phyloP scores from a whole-genome alignment of 2,113 vertebrate species.

The Saguinus imperator region DNA sequence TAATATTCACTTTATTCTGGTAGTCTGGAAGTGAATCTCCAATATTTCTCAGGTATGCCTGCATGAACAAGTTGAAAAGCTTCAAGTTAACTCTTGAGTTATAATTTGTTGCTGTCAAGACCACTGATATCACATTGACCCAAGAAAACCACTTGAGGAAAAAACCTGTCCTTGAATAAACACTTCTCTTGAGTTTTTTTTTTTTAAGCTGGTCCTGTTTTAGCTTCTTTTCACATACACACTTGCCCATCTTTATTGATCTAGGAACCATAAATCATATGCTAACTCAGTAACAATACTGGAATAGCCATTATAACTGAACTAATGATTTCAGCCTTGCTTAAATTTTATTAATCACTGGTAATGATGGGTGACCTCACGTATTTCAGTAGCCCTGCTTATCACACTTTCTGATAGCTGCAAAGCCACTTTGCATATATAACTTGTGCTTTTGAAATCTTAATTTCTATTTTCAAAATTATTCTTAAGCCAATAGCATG shows the following conservation, averaged over 20 bases:
- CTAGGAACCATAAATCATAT: not conserved
- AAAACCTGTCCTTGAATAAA: not conserved
- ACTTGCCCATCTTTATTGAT: not conserved
- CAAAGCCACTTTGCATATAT: not conserved
- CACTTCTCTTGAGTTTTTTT: not conserved
- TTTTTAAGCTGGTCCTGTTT: not conserved
- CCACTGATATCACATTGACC: not conserved
- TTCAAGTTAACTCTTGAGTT: slow-evolving; percentile 6
- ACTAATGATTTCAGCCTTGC: not conserved
- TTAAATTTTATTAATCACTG: slow-evolving; percentile 9
- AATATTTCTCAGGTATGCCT: not conserved
- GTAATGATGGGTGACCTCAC: not conserved
- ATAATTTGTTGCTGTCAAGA: slow-evolving; percentile 7
- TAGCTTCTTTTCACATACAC: slow-evolving; percentile 1
- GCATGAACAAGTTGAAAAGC: not conserved
- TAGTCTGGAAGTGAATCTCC: not conserved
- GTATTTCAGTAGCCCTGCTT: not conserved
- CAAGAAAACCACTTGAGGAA: not conserved
- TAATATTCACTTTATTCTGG: not conserved
- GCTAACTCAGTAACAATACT: not conserved
- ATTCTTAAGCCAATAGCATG: not conserved
- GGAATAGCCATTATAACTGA: not conserved
- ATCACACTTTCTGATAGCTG: not conserved
- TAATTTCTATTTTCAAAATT: slow-evolving; percentile 35
- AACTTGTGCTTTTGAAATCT: slow-evolving; percentile 18